These are phyloP conservation scores for Clanis bilineata DNA, from an alignment of 2,888 invertebrate species.

Conservation along the genomic window DNA sequence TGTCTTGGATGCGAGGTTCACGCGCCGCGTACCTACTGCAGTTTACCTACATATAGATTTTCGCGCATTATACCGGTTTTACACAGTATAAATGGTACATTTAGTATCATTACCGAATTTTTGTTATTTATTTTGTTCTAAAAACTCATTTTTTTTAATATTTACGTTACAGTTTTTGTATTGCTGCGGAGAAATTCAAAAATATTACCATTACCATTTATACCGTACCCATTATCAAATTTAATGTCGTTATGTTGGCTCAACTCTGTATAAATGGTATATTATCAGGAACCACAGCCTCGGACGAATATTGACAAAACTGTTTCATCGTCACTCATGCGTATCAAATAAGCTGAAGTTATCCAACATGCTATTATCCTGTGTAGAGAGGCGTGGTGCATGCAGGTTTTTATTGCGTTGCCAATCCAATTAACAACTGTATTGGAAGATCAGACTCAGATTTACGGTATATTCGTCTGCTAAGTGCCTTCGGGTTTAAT, in stretches of 20 bases:
- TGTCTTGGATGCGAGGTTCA: no score
- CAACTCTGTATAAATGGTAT: background rate
- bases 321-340: background rate
- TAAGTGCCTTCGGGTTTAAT: background rate
- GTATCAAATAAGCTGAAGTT: background rate
- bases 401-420: background rate
- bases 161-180: no score
- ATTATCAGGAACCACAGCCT: background rate
- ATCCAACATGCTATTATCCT: background rate
- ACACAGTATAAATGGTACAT: no score
- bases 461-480: background rate
- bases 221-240: background rate
- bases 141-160: no score
- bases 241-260: background rate
- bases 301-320: background rate
- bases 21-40: no score
- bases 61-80: no score
- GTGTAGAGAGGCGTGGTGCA: background rate
- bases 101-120: no score
- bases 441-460: background rate
- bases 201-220: no score
- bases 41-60: no score
- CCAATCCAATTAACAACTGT: constrained; percentile 5
- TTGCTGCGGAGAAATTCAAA: no score
- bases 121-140: no score